These are phyloP conservation scores for Ranitomeya imitator DNA, from an alignment of 2,113 vertebrate species.

Conservation along the genomic window DNA sequence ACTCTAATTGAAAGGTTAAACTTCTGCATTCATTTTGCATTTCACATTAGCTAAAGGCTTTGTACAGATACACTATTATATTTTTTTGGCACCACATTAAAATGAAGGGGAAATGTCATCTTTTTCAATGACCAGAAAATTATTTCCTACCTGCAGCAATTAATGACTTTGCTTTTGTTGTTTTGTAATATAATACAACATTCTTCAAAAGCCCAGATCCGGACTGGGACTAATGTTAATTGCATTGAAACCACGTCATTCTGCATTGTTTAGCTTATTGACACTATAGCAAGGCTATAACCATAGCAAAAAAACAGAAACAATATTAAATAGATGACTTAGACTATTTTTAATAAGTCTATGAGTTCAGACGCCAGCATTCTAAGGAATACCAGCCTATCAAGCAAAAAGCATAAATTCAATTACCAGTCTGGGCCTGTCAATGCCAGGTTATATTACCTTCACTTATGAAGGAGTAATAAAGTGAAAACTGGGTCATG, in stretches of 20 bases:
- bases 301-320: neutral
- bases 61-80: neutral
- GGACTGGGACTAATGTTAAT: neutral
- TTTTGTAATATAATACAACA: neutral
- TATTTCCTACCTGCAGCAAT: neutral
- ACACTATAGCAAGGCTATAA: neutral
- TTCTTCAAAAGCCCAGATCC: neutral
- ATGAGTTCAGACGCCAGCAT: neutral
- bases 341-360: neutral
- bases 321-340: neutral
- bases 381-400: neutral
- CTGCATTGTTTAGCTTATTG: neutral
- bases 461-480: neutral
- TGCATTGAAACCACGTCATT: neutral
- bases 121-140: neutral
- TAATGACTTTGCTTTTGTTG: neutral
- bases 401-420: neutral
- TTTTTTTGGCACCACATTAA: neutral
- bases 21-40: neutral
- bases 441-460: neutral
- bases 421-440: neutral
- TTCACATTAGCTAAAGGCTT: neutral
- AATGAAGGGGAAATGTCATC: neutral
- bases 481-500: conserved; percentile 10
- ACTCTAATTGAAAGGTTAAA: neutral